phyloP scores from a whole-genome alignment of 2,888 invertebrate species.

The Tetrapedia diversipes region DNA sequence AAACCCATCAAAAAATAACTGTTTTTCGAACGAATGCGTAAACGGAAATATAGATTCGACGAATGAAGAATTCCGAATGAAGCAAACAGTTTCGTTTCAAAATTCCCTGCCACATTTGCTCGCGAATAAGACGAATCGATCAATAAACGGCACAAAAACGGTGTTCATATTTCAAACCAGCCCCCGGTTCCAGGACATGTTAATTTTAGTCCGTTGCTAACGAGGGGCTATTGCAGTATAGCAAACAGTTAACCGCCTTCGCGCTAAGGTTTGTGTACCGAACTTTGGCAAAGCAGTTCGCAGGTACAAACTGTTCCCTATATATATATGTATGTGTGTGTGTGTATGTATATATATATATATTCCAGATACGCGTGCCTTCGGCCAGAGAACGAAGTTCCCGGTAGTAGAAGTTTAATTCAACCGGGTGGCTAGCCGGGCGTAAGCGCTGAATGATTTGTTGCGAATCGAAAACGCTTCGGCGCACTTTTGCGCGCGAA shows the following conservation, averaged over 20 bases:
- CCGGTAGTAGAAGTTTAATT: constrained; percentile 78
- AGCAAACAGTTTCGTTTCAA: not conserved
- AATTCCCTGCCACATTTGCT: not conserved
- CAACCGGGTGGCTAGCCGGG: constrained; percentile 76
- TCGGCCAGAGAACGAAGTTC: constrained; percentile 67
- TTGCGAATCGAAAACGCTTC: constrained; percentile 76
- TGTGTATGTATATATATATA: no score
- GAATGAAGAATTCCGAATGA: no score
- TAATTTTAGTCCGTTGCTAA: constrained; percentile 67
- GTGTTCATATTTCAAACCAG: not conserved
- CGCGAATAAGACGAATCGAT: not conserved
- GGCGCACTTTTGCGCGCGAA: constrained; percentile 37
- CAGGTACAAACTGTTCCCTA: constrained; percentile 61
- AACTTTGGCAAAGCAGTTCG: constrained; percentile 71
- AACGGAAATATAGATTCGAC: no score
- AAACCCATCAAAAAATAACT: no score
- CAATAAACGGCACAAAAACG: not conserved
- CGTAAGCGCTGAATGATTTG: constrained; percentile 79
- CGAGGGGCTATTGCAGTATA: constrained; percentile 62
- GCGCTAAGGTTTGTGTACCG: constrained; percentile 65
- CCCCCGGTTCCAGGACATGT: constrained; percentile 60
- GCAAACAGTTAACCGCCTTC: constrained; percentile 77
- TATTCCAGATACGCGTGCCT: constrained; percentile 69
- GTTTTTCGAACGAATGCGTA: no score
- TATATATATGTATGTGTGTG: no score